Evolutionary conservation across 2,888 invertebrate species (phyloP).

Genomic region (Strigamia crassipes): DNA sequence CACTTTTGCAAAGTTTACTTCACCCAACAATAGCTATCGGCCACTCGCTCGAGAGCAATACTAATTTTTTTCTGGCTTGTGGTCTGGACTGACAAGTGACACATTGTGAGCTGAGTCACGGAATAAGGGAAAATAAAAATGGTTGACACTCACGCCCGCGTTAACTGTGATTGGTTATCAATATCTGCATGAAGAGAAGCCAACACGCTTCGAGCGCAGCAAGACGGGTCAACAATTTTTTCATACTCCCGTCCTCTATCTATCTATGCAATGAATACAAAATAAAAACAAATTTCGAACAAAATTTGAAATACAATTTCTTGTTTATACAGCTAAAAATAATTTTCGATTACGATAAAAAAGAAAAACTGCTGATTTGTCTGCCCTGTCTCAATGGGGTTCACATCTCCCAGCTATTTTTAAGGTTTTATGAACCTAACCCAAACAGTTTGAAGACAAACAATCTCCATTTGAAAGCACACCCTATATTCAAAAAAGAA

Average conservation of each 20-base stretch:
- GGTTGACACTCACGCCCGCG: background rate
- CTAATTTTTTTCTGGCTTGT: background rate
- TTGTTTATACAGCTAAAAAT: background rate
- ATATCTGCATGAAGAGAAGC: background rate
- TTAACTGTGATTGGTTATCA: background rate
- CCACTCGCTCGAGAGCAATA: background rate
- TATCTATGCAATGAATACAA: too few relatives aligned
- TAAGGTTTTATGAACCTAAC: background rate
- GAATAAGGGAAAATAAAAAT: background rate
- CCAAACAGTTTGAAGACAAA: conserved; percentile 5
- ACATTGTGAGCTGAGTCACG: background rate
- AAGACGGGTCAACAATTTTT: background rate
- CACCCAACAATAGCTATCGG: background rate
- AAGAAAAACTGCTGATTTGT: background rate
- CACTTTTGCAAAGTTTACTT: background rate
- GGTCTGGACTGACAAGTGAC: background rate
- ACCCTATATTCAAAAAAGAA: background rate
- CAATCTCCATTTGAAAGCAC: background rate
- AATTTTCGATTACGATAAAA: background rate
- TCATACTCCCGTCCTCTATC: background rate
- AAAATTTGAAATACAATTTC: background rate
- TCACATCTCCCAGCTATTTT: background rate
- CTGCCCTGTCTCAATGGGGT: background rate
- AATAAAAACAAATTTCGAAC: background rate
- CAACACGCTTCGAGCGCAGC: background rate